Evolutionary conservation across 2,888 invertebrate species (phyloP), one percentile per base, ranked within the genome.

Genomic region (Halocaridina rubra): DNA sequence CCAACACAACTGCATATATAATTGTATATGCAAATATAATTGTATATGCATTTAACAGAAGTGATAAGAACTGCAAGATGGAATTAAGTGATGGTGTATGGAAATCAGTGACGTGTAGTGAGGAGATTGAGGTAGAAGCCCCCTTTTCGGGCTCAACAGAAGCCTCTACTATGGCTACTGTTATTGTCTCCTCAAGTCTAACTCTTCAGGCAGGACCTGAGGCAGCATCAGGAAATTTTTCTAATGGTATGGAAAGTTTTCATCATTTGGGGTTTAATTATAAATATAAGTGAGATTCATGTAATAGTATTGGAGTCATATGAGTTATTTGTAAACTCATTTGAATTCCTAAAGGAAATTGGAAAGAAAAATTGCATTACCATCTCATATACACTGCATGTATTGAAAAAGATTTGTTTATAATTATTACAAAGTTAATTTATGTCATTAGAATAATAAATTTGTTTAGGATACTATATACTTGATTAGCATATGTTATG

Each of bases 1-100:
- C n/a, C n/a, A n/a, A n/a, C n/a, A n/a, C n/a, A n/a, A n/a, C n/a
- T n/a, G n/a, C n/a, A n/a, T n/a, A n/a, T n/a, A n/a, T n/a, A n/a
- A n/a, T n/a, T n/a, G n/a, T n/a, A n/a, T n/a, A n/a, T n/a, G n/a
- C n/a, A n/a, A n/a, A n/a, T n/a, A n/a, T n/a, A n/a, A n/a, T n/a
- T n/a, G n/a, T n/a, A n/a, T n/a, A n/a, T n/a, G n/a, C 7, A 39
- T 39, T 53, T 33, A 7, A 0, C 76, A 82, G 82, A 27, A 59
- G 71, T 30, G 24, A 61, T 8, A 69, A 82, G 19, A 27, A 32
- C 4, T 82, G 82, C 77, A 32, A 39, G 19, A 46, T 82, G 64
- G 5, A 39, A 2, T 46, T 22, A n/a, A 32, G 69, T 29, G 69
- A 24, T 3, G 72, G 72, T 16, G 13, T 72, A 2, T 80, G 80